These are phyloP conservation scores for Avahi laniger DNA, from an alignment of 2,797 vertebrate species.

Conservation along the genomic window DNA sequence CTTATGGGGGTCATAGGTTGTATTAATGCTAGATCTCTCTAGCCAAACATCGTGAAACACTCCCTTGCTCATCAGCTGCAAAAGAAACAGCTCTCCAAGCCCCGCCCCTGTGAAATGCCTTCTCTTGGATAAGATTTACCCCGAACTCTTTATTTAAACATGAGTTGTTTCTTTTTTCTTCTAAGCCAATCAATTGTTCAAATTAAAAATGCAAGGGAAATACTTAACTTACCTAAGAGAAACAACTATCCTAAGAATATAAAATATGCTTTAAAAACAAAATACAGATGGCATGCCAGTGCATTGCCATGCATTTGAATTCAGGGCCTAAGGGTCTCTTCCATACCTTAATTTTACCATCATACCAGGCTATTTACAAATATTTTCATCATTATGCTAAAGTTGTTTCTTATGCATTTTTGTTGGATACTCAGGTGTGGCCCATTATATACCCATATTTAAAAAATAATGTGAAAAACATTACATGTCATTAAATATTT, in stretches of 20 bases:
- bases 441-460: not conserved
- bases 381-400: not conserved
- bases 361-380: not conserved
- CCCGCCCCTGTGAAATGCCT: not conserved
- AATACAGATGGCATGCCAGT: not conserved
- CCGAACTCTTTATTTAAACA: slow-evolving; percentile 57
- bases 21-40: not conserved
- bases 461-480: not conserved
- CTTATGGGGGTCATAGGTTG: not conserved
- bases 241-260: not conserved
- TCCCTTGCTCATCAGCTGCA: not conserved
- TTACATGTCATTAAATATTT: not conserved
- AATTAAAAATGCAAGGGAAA: slow-evolving; percentile 54
- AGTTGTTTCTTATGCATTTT: not conserved
- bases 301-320: not conserved
- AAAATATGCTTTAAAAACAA: not conserved
- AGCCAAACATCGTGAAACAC: not conserved
- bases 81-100: not conserved
- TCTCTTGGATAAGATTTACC: not conserved
- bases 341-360: not conserved
- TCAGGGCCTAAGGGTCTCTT: not conserved
- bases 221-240: slow-evolving; percentile 21
- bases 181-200: slow-evolving; percentile 48
- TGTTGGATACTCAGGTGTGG: not conserved
- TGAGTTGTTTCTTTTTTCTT: not conserved